Base-by-base conservation (phyloP, 2,888 invertebrate genomes). In the Marasmarcha lunaedactyla region DNA sequence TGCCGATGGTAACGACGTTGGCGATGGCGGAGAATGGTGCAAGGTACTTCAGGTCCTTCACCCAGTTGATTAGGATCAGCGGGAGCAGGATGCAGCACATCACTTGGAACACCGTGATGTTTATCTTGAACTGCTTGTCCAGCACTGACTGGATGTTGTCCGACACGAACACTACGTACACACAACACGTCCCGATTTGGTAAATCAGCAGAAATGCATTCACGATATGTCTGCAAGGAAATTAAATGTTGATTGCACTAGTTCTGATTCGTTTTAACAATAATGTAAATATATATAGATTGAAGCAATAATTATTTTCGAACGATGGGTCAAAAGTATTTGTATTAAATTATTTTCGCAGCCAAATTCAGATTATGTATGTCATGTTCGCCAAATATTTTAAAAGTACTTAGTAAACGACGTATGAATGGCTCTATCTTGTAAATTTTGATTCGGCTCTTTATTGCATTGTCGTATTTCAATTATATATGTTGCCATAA, bases 131-230 rank as follows among this genome's bases (percentile, higher is more conserved):
- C 52, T 89, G 86, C 13, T 84, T 69, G 33, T 83, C 83, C 10
- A 86, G 70, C 9, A 93, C 90, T 50, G 74, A 83, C 59, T 91
- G 85, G n/a, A 97, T 85, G 70, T 95, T 97, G 44, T 90, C 89
- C 0, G 96, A 89, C 37, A 98, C 93, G 68, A 98, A 98, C 0
- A 98, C 93, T 14, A 95, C 91, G 71, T 98, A 98, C 1, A 98
- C 97, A 68, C 97, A 97, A 67, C 98, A 97, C 37, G 95, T 94
- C 36, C 98, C 98, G 54, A 98, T 85, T 72, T 98, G 98, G 55
- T 97, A 98, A 39, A 95, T 85, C 47, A 97, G 65, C 2, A 93
- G 81, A 57, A 93, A 93, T 1, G 81, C 72, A 60, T 93, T 93
- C 14, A 91, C 89, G 5, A 91, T 69, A 48, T 89, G 88, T 41